Percentiles rank a stretch among this genome's conserved stretches.
These are phyloP conservation scores for Ariolimax columbianus DNA, from an alignment of 2,888 invertebrate species.

Conservation along the genomic window DNA sequence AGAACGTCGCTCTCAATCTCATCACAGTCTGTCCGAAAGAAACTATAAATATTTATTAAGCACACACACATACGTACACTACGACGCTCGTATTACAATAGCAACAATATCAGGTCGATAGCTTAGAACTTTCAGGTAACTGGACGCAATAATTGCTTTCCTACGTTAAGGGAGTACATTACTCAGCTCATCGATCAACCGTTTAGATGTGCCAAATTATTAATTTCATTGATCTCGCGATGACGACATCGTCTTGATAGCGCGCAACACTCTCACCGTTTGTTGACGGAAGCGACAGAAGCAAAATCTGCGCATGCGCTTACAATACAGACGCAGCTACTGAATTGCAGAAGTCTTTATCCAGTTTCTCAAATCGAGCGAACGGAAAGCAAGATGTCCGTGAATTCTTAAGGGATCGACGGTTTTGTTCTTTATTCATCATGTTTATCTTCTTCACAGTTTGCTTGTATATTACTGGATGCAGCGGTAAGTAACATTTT, in stretches of 20 bases:
- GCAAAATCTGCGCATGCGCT: constrained; percentile 18
- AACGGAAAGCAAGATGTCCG: neutral
- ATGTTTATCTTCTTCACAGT: constrained; percentile 1
- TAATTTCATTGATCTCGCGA: constrained; percentile 12
- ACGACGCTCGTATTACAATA: no score
- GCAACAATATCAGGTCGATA: neutral
- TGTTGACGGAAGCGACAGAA: constrained; percentile 38
- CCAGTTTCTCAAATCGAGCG: neutral
- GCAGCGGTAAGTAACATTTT: neutral
- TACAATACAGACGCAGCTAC: neutral
- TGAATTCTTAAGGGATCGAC: neutral
- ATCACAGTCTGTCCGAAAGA: no score
- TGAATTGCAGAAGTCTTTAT: neutral
- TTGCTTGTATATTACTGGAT: neutral
- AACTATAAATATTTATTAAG: no score
- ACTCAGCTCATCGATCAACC: constrained; percentile 6
- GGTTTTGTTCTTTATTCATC: neutral
- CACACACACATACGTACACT: no score
- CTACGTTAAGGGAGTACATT: constrained; percentile 3
- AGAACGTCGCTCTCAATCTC: no score
- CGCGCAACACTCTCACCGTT: constrained; percentile 1
- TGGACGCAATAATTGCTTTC: neutral
- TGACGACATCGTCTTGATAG: neutral
- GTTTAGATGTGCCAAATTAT: neutral
- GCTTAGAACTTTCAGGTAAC: neutral